phyloP scores from a whole-genome alignment of 2,113 vertebrate species.

The Bubo bubo region DNA sequence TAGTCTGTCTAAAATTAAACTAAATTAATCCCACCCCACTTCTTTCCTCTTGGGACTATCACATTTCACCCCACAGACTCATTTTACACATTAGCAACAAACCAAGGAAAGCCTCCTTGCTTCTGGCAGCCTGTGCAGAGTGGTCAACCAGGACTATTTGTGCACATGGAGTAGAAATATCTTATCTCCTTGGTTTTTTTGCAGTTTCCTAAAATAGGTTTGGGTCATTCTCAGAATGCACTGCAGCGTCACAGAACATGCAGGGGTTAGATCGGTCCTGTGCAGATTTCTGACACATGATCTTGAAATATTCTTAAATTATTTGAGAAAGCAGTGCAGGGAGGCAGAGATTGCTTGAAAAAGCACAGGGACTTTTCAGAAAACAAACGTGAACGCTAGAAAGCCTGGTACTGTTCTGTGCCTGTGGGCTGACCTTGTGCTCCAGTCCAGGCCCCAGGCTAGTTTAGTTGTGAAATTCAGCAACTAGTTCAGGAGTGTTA shows the following conservation, averaged over 20 bases:
- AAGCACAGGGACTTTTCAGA: background rate
- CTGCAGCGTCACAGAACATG: background rate
- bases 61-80: background rate
- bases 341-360: background rate
- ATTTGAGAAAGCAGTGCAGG: background rate
- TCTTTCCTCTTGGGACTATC: conserved; percentile 29
- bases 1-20: conserved; percentile 49
- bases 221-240: conserved; percentile 5
- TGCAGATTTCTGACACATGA: background rate
- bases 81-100: conserved; percentile 43
- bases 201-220: conserved; percentile 30
- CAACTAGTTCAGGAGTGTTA: background rate
- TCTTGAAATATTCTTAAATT: background rate
- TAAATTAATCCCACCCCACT: conserved; percentile 32
- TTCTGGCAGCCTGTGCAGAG: background rate
- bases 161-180: conserved; percentile 1
- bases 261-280: background rate
- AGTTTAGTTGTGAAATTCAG: background rate
- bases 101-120: background rate
- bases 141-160: background rate
- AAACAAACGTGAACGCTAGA: background rate
- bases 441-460: background rate
- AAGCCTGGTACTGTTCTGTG: background rate
- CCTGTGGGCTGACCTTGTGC: background rate
- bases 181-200: conserved; percentile 40